Evolutionary conservation across 1,140 invertebrate species (phyloP).

Genomic region (Drosophila pseudoobscura): DNA sequence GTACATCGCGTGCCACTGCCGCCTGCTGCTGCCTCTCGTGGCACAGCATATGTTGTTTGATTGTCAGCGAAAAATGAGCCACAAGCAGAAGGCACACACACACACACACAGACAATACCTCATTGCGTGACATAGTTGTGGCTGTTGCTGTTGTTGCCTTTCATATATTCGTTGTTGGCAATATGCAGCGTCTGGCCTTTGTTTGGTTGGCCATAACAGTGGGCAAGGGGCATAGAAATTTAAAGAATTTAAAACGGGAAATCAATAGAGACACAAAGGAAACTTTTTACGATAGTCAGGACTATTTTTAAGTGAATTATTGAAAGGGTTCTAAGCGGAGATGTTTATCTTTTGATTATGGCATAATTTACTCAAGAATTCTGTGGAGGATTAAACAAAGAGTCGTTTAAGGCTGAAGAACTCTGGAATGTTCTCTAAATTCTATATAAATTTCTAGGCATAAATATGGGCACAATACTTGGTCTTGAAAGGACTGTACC

Average conservation of each 20-base stretch:
- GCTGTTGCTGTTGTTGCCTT: slow-evolving; percentile 43
- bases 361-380: no score
- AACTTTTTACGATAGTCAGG: no score
- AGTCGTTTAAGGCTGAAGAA: no score
- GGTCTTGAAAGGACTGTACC: no score
- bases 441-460: no score
- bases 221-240: slow-evolving; percentile 9
- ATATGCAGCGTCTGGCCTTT: slow-evolving; percentile 46
- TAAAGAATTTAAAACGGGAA: slow-evolving; percentile 5
- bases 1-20: slow-evolving; percentile 56
- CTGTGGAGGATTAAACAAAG: no score
- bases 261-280: not conserved
- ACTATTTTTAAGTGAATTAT: no score
- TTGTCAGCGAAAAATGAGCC: slow-evolving; percentile 62
- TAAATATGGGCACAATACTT: no score
- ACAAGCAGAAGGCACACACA: slow-evolving; percentile 34
- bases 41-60: slow-evolving; percentile 73
- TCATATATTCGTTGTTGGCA: slow-evolving; percentile 55
- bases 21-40: slow-evolving; percentile 26
- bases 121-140: slow-evolving; percentile 61
- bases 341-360: no score
- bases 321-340: no score
- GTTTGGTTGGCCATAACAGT: slow-evolving; percentile 45
- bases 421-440: no score
- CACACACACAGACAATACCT: slow-evolving; percentile 35